These are phyloP conservation scores for Gymnarchus niloticus DNA, from an alignment of 2,113 vertebrate species.

Conservation along the genomic window DNA sequence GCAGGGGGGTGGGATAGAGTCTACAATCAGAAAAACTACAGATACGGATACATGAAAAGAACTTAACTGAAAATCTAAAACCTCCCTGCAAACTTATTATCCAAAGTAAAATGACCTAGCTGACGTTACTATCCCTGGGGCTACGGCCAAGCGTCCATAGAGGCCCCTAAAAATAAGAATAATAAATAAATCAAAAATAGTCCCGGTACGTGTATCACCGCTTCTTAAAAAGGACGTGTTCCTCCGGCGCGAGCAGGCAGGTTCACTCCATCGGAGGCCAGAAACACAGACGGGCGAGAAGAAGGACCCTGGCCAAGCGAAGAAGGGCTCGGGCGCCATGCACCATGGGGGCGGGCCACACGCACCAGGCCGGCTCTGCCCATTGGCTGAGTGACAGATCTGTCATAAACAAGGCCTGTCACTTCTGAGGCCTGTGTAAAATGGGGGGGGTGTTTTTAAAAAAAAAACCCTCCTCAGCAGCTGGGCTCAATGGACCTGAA, in stretches of 20 bases:
- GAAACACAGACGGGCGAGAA: not conserved
- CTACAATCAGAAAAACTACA: not conserved
- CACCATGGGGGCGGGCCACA: too few species aligned
- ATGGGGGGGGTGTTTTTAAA: slow-evolving; percentile 36
- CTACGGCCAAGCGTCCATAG: slow-evolving; percentile 7
- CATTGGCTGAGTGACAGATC: slow-evolving; percentile 72
- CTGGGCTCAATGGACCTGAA: slow-evolving; percentile 66
- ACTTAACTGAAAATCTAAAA: not conserved
- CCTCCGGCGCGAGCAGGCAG: not conserved
- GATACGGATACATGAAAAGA: not conserved
- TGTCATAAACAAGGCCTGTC: slow-evolving; percentile 74
- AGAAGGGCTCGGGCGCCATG: too few species aligned
- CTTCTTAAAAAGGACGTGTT: not conserved
- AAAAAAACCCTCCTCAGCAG: slow-evolving; percentile 32
- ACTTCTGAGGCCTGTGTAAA: slow-evolving; percentile 68
- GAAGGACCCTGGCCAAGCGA: not conserved
- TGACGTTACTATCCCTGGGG: slow-evolving; percentile 14
- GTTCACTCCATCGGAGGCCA: not conserved
- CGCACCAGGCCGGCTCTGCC: slow-evolving; percentile 54
- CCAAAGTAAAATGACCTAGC: not conserved
- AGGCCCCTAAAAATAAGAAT: not conserved
- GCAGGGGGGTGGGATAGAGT: not conserved
- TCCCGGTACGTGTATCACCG: not conserved
- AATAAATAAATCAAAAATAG: not conserved
- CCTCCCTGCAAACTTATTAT: not conserved